Base-by-base conservation (phyloP, 23 tunicate species). In the Ascidia mentula region DNA sequence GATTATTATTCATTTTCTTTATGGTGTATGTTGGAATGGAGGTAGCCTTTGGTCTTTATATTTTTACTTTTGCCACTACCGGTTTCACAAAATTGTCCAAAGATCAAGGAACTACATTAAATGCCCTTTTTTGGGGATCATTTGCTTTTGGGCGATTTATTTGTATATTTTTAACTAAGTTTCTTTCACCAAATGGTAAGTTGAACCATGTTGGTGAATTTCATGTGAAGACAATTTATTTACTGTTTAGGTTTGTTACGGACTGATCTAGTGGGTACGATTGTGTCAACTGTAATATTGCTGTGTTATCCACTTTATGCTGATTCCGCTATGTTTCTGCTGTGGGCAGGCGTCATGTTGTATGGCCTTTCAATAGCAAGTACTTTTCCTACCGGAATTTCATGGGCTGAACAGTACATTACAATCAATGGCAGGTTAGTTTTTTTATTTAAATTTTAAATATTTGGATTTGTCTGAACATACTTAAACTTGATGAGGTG, bases 331-430 rank as follows among this genome's bases (percentile, higher is more conserved):
- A 89, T 84, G 26, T 80, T 46, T 34, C 36, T 84, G 26, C 60
- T 90, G 24, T 90, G 96, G 96, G 71, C 60, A 4, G 89, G 85
- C 8, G 83, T 84, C 8, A 79, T 75, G 18, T 26, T 90, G 28
- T 90, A 85, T 84, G 96, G 96, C 5, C 65, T 88, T 82, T 90
- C 96, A 12, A 90, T 90, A 81, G 96, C 96, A 37, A 90, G 96
- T 79, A 81, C 85, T 34, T 90, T 84, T 90, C 96, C 96, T 0
- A 42, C 89, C 45, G 96, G 96, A 5, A 69, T 90, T n/a, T 81
- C 96, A 1, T 90, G 88, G 88, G 96, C 89, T 17, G 96, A 90
- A 73, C 86, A 85, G 28, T 90, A 90, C 69, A 90, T 90, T 33
- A 90, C 96, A 22, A 65, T 90, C 18, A 90, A 79, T 69, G 89